Conservation (phyloP, 2,888 invertebrate genomes). For the Drosophila kokeensis region DNA sequence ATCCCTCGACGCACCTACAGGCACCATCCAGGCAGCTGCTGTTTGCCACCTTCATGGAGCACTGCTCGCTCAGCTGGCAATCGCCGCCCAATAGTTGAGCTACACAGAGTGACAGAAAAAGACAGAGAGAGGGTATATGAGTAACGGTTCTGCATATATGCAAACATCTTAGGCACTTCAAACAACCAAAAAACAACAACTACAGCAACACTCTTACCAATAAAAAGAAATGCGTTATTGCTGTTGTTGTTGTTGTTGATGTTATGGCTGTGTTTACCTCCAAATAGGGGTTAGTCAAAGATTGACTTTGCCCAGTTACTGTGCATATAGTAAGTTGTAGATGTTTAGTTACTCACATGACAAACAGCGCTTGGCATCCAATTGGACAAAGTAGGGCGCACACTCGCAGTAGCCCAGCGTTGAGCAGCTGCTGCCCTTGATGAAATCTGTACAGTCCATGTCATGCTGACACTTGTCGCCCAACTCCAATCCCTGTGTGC, state of each 20-base stretch:
- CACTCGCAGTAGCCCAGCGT: slow-evolving; percentile 90
- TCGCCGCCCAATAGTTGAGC: slow-evolving; percentile 88
- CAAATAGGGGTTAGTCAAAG: slow-evolving; percentile 62
- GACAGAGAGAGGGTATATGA: slow-evolving; percentile 12
- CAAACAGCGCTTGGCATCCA: slow-evolving; percentile 91
- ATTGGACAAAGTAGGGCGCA: slow-evolving; percentile 92
- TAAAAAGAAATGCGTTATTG: slow-evolving; percentile 11
- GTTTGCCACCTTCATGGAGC: slow-evolving; percentile 94
- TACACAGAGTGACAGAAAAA: slow-evolving; percentile 20
- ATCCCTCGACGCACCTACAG: slow-evolving; percentile 93
- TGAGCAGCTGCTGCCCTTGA: slow-evolving; percentile 85
- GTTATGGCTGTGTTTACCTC: slow-evolving; percentile 8
- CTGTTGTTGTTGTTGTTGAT: not conserved
- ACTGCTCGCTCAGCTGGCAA: slow-evolving; percentile 93
- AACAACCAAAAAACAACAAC: slow-evolving; percentile 11
- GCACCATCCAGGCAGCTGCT: slow-evolving; percentile 93
- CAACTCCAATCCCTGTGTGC: slow-evolving; percentile 69
- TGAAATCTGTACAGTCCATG: slow-evolving; percentile 85
- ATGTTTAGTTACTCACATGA: slow-evolving; percentile 89
- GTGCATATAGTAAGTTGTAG: not conserved
- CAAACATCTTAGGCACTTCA: slow-evolving; percentile 34
- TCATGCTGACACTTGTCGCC: slow-evolving; percentile 85
- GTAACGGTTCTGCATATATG: slow-evolving; percentile 49
- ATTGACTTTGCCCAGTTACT: slow-evolving; percentile 63
- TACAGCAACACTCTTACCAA: slow-evolving; percentile 20